These are phyloP conservation scores for Campoletis raptor DNA, from an alignment of 2,888 invertebrate genomes.

Conservation along the genomic window DNA sequence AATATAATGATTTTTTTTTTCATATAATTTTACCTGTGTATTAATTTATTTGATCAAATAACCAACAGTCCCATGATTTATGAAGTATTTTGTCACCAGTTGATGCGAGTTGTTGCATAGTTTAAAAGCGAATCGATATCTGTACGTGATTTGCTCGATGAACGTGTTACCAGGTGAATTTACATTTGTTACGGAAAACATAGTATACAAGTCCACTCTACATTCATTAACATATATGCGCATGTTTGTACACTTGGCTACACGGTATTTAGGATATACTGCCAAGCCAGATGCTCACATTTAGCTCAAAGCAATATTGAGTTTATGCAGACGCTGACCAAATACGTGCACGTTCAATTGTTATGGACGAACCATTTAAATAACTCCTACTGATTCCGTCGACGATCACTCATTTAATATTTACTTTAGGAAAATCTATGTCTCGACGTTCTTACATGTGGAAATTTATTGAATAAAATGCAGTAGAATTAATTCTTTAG, in stretches of 20 bases:
- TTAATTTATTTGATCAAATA: neutral
- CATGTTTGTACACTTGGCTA: slow-evolving; percentile 16
- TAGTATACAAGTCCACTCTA: neutral
- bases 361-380: neutral
- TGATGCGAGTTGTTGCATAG: slow-evolving; percentile 13
- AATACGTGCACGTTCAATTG: slow-evolving; percentile 12
- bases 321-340: slow-evolving; percentile 48
- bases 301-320: slow-evolving; percentile 39
- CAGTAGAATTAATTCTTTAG: neutral
- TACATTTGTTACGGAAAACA: slow-evolving; percentile 41
- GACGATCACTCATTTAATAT: neutral
- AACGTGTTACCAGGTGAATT: slow-evolving; percentile 33
- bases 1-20: too few species aligned
- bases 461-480: neutral
- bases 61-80: neutral
- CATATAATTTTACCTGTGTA: neutral
- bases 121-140: slow-evolving; percentile 45
- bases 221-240: neutral
- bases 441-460: neutral
- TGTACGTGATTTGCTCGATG: slow-evolving; percentile 38
- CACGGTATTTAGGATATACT: slow-evolving; percentile 18
- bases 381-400: neutral
- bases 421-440: neutral
- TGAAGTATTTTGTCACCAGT: neutral
- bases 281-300: slow-evolving; percentile 14